Evolutionary conservation across 1,140 invertebrate species (phyloP), one percentile per base, ranked within the genome.

Genomic region (Drosophila nebulosa): DNA sequence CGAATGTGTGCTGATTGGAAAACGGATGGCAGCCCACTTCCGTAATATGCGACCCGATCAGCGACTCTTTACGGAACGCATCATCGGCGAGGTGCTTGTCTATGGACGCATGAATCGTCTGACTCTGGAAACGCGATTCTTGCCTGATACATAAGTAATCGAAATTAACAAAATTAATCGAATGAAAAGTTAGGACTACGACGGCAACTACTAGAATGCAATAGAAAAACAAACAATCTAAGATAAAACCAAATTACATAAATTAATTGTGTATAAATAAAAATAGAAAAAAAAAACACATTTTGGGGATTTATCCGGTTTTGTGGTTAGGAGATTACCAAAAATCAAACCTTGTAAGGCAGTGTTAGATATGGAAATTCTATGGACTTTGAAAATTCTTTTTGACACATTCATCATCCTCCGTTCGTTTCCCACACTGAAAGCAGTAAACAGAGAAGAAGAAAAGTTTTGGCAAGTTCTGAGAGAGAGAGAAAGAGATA

Each of bases 21-120:
- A 55, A 36, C 78, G 83, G 2, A 83, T 86, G 78, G 83, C 83
- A 1, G 65, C 70, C 35, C 83, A 86, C 62, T 86, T 86, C 46
- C 83, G 83, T 26, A 78, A 88, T 21, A 86, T 86, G 78, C 67
- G 66, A 10, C n/a, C 67, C 21, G 78, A 86, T 59, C 83, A 86
- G 51, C 64, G 84, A 0, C 81, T 86, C 21, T 86, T 60, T n/a
- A n/a, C n/a, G n/a, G n/a, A n/a, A n/a, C n/a, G n/a, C 56, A 88
- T 86, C 46, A 86, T 86, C 46, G 72, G 78, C 21, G 78, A 86
- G 35, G 81, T 86, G 42, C 56, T 86, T 0, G 70, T 86, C 27
- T 86, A 68, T 22, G 83, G 81, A 1, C 83, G 83, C 2, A 78
- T 86, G 78, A 78, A 86, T 69, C 78, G 63, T 1, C 52, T 86